Percentiles rank a stretch among this genome's conserved stretches.
Evolutionary conservation across 1,140 invertebrate genomes (phyloP).

Genomic region (Maniola jurtina): DNA sequence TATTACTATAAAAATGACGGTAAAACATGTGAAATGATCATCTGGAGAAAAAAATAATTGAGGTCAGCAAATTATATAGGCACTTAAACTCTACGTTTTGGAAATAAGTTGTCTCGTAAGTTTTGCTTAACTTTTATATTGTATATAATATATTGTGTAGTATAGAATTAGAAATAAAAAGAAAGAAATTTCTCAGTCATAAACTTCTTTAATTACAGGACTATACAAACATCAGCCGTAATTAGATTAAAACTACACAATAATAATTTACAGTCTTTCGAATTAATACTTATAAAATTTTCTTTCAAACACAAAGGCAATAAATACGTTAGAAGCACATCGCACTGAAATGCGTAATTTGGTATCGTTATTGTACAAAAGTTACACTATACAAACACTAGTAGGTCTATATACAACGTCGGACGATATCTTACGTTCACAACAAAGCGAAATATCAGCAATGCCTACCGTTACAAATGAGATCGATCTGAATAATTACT

Average conservation of each 20-base stretch:
- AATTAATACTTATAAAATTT: slow-evolving; percentile 72
- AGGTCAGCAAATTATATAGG: no score
- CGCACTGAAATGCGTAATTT: slow-evolving; percentile 73
- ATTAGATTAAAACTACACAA: slow-evolving; percentile 70
- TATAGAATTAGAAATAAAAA: no score
- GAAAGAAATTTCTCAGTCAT: slow-evolving; percentile 49
- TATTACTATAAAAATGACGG: no score
- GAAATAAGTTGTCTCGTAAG: no score
- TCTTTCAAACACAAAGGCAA: slow-evolving; percentile 61
- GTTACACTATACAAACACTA: slow-evolving; percentile 62
- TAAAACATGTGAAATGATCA: no score
- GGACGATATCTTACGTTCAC: slow-evolving; percentile 55
- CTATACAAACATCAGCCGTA: slow-evolving; percentile 74
- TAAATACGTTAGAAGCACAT: slow-evolving; percentile 72
- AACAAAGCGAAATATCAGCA: slow-evolving; percentile 56
- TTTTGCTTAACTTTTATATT: no score
- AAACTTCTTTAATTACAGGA: slow-evolving; percentile 73
- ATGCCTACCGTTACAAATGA: slow-evolving; percentile 62
- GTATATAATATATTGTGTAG: no score
- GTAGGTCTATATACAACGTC: slow-evolving; percentile 63
- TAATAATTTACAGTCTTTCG: slow-evolving; percentile 76
- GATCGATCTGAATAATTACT: slow-evolving; percentile 51
- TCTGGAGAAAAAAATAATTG: no score
- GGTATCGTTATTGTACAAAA: slow-evolving; percentile 78
- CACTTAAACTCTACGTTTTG: no score